Evolutionary conservation across 2,113 vertebrate genomes (phyloP).

Genomic region (Oryctolagus cuniculus): mOryCun1.1 NC_091439.1:19103001-19103500

Average conservation of each 20-base stretch:
- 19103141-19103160: background rate
- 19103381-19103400: background rate
- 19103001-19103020: no score
- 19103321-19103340: background rate
- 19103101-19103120: background rate
- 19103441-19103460: background rate
- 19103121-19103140: background rate
- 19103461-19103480: background rate
- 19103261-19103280: background rate
- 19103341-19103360: background rate
- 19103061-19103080: background rate
- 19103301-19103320: slow-evolving; percentile 17
- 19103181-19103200: background rate
- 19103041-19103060: no score
- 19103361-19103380: background rate
- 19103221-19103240: background rate
- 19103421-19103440: background rate
- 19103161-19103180: background rate
- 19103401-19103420: background rate
- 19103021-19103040: no score
- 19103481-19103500: no score
- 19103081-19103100: background rate
- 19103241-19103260: background rate
- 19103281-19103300: background rate
- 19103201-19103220: background rate